These are phyloP conservation scores for Epirrhoe tristata DNA, from an alignment of 2,888 invertebrate genomes.

Conservation along the genomic window DNA sequence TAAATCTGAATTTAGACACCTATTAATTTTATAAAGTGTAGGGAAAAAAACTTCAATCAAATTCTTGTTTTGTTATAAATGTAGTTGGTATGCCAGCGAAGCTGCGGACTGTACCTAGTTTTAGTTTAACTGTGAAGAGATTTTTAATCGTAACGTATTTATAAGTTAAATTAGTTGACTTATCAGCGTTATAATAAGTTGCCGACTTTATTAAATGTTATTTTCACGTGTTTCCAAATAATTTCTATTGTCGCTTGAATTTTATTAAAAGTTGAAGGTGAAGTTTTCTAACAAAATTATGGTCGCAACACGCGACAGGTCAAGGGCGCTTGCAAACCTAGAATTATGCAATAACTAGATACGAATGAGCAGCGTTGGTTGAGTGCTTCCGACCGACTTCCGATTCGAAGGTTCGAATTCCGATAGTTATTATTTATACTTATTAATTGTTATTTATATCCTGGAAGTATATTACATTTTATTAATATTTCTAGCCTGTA, in stretches of 20 bases:
- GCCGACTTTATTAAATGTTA: slow-evolving; percentile 13
- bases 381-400: neutral
- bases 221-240: slow-evolving; percentile 27
- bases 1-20: neutral
- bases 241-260: slow-evolving; percentile 30
- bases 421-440: too few species aligned
- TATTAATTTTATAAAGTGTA: too few species aligned
- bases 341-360: slow-evolving; percentile 15
- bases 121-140: neutral
- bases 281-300: slow-evolving; percentile 62
- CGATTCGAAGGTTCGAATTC: neutral
- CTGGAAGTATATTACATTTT: too few species aligned
- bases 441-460: too few species aligned
- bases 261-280: slow-evolving; percentile 51
- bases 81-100: too few species aligned
- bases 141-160: neutral
- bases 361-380: neutral
- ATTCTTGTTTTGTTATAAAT: too few species aligned
- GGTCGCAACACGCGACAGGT: slow-evolving; percentile 69
- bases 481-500: too few species aligned
- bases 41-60: too few species aligned
- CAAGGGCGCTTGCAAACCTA: slow-evolving; percentile 61
- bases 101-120: too few species aligned
- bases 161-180: neutral
- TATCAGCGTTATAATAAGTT: neutral